Conservation (phyloP, 2,888 invertebrate genomes). For the Xylocampa areola region DNA sequence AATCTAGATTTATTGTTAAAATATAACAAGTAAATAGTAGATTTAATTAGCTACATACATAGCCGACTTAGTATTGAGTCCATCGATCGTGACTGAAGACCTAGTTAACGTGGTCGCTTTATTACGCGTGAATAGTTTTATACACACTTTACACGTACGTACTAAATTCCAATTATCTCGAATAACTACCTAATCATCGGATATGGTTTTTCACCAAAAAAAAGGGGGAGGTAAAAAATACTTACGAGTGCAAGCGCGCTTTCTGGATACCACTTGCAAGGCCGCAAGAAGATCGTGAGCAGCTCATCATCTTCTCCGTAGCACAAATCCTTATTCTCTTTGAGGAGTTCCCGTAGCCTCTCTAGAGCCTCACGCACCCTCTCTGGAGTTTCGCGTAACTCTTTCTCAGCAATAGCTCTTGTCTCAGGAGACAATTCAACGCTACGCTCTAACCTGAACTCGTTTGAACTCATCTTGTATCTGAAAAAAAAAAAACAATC, state of each 20-base stretch:
- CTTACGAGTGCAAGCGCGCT: slow-evolving; percentile 94
- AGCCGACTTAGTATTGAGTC: not conserved
- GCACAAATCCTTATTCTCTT: slow-evolving; percentile 91
- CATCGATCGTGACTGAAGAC: not conserved
- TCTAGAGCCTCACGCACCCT: slow-evolving; percentile 90
- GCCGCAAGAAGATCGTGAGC: slow-evolving; percentile 94
- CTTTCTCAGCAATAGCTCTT: slow-evolving; percentile 89
- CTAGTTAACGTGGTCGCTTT: slow-evolving; percentile 24
- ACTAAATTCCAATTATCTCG: not conserved
- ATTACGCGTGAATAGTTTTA: slow-evolving; percentile 10
- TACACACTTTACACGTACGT: not conserved
- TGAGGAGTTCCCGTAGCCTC: slow-evolving; percentile 91
- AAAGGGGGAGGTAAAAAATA: slow-evolving; percentile 54
- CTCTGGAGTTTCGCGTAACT: slow-evolving; percentile 93
- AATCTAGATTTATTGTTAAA: not conserved
- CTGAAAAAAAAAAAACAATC: slow-evolving; percentile 59
- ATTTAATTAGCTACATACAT: not conserved
- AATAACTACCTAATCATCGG: not conserved
- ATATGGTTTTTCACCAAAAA: too few species aligned
- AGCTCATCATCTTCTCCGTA: slow-evolving; percentile 94
- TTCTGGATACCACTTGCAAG: slow-evolving; percentile 95
- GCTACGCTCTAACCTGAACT: slow-evolving; percentile 90
- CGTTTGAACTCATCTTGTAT: slow-evolving; percentile 78
- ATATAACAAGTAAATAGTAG: not conserved
- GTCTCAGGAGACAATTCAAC: slow-evolving; percentile 90